Base-by-base conservation (phyloP, 2,888 invertebrate species). In the Ennomos quercinarius region DNA sequence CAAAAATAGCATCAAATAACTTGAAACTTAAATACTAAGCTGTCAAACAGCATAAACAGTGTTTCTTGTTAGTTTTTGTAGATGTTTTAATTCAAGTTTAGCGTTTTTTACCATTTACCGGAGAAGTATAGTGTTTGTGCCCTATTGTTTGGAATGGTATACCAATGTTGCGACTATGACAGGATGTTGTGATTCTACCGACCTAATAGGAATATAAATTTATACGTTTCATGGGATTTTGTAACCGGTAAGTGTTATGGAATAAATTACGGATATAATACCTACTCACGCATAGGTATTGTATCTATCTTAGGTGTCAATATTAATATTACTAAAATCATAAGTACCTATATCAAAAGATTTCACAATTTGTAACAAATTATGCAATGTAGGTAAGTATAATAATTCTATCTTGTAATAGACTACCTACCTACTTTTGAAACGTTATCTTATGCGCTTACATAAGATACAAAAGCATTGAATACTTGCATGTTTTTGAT, bases 171-270 rank as follows among this genome's bases (percentile, higher is more conserved):
- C 74, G 74, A 76, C 73, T 79, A 80, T 84, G 78, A 80, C 78
- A 89, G 89, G 87, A 91, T 90, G 89, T 89, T 90, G 78, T 81
- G 80, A 71, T 71, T 71, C 72, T 74, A 71, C 68, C 54, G 74
- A 71, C 74, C 64, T 81, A 76, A 74, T 83, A 80, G 78, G 82
- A 84, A 81, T 64, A 74, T 70, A 68, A 77, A 70, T 84, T 82
- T 81, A 78, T 71, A 81, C 61, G 77, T 83, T 91, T 83, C 79
- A 91, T 90, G 91, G 90, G 84, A 88, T 87, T 86, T 74, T 66
- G 79, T 69, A 74, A 75, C 77, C 78, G 89, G 91, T 91, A 70
- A 88, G 91, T 87, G 13, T 48, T 40, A 38, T 40, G 9, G 2
- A 49, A 3, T 36, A 17, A 17, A 17, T 17, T 17, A 47, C 5